Evolutionary conservation across 2,888 invertebrate species (phyloP).

Genomic region (Eremobia ochroleuca): DNA sequence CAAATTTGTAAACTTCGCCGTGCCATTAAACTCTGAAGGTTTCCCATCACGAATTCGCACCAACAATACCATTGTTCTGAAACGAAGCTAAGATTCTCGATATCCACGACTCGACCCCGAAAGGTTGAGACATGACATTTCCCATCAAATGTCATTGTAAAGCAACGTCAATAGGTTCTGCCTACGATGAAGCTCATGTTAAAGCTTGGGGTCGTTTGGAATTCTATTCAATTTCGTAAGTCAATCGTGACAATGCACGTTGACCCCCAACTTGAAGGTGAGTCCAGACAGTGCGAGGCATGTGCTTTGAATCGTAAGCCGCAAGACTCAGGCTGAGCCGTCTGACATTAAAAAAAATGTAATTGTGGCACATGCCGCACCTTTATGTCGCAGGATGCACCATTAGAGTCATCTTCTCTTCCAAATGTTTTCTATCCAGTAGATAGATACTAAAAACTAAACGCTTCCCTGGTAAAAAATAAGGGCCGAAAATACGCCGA

Average conservation of each 20-base stretch:
- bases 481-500: too few species aligned
- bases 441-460: background rate
- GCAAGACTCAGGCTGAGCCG: background rate
- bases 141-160: conserved; percentile 67
- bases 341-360: background rate
- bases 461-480: too few species aligned
- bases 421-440: background rate
- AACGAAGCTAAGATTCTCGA: conserved; percentile 65
- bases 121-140: conserved; percentile 74
- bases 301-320: background rate
- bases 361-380: background rate
- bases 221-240: conserved; percentile 11
- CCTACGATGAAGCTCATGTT: conserved; percentile 14
- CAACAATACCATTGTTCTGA: conserved; percentile 70
- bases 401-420: too few species aligned
- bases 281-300: background rate
- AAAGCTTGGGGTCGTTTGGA: background rate
- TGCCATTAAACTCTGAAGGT: conserved; percentile 37
- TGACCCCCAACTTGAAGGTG: conserved; percentile 2
- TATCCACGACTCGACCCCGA: conserved; percentile 61
- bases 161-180: conserved; percentile 56
- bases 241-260: conserved; percentile 12
- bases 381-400: background rate
- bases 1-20: conserved; percentile 38
- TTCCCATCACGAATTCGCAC: conserved; percentile 37